phyloP scores from a whole-genome alignment of 2,113 vertebrate genomes.

The Cariama cristata region DNA sequence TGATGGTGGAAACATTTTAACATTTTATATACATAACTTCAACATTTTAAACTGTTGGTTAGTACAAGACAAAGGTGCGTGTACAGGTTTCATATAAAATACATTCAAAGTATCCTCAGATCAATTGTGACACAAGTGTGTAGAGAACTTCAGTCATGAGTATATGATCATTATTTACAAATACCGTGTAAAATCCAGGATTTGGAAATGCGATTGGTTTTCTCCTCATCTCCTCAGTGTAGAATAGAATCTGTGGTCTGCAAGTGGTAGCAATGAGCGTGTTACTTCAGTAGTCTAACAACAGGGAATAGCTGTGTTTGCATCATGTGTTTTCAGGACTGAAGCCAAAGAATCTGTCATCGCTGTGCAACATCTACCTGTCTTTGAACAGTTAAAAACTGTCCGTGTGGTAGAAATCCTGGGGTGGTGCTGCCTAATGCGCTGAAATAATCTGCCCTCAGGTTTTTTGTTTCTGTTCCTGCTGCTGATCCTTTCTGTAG shows the following conservation, averaged over 20 bases:
- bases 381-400: background rate
- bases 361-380: background rate
- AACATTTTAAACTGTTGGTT: background rate
- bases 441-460: slow-evolving; percentile 15
- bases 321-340: background rate
- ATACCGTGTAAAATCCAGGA: background rate
- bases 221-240: background rate
- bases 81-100: background rate
- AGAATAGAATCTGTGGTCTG: background rate
- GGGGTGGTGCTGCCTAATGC: background rate
- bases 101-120: background rate
- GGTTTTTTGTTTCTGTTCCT: slow-evolving; percentile 26
- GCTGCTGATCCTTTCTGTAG: background rate
- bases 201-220: background rate
- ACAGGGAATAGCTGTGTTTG: background rate
- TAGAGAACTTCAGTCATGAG: background rate
- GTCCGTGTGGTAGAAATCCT: background rate
- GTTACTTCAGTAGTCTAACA: background rate
- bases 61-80: background rate
- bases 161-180: background rate
- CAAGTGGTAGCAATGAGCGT: background rate
- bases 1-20: background rate
- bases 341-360: slow-evolving; percentile 6
- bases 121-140: background rate
- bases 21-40: background rate